Evolutionary conservation across 2,113 vertebrate genomes (phyloP), one percentile per base, ranked within the genome.

Genomic region (Misgurnus mizolepis): DNA sequence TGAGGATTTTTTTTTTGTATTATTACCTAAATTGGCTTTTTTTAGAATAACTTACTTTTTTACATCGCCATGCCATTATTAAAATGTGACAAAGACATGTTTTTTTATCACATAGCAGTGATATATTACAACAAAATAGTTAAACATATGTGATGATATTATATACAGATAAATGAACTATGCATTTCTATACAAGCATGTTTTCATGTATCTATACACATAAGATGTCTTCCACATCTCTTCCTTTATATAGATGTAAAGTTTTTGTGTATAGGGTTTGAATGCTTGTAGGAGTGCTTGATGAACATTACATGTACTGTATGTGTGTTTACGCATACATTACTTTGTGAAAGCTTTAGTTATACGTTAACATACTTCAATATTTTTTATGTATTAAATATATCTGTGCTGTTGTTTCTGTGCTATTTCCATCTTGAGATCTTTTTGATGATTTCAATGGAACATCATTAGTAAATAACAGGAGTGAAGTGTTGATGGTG

Each of bases 241-340:
- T 49, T 39, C 81, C 84, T 88, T 88, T 84, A 88, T 88, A 79
- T 83, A 49, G 62, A 41, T 39, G 50, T 71, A 68, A n/a, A 5
- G 27, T 82, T 67, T 2, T 65, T 64, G 80, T 84, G 84, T 83
- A 88, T 84, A 87, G 83, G 76, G 73, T 75, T 77, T 61, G 65
- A 80, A 67, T 89, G 85, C 58, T 81, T 80, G 61, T 78, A 76
- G 65, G 70, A 84, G 81, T 84, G 14, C 45, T 18, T 74, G 40
- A 81, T 87, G 88, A 76, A 83, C 82, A 56, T 60, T 11, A 72
- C 64, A 17, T 60, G n/a, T 70, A 88, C 22, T 22, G 22, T 89
- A 80, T 89, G 87, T 90, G 83, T 78, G 71, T 61, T 34, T 22
- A 39, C 40, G 56, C 39, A 73, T 49, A 85, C 83, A 87, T 88